Evolutionary conservation across 2,888 invertebrate species (phyloP).

Genomic region (Nemotelus nigrinus): DNA sequence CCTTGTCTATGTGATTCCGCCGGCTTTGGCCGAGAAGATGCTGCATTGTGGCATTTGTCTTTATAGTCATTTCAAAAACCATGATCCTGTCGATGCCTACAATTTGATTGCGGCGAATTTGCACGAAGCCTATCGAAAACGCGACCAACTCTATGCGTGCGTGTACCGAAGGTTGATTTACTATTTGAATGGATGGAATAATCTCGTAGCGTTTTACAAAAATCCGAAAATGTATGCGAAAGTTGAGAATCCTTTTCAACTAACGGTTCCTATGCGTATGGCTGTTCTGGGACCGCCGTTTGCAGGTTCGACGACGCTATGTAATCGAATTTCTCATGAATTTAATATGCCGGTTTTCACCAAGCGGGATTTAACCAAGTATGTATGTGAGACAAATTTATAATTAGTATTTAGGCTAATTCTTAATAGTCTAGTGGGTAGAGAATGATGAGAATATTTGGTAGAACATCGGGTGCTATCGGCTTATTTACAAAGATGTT

Average conservation of each 20-base stretch:
- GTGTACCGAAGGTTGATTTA: slow-evolving; percentile 71
- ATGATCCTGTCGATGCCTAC: slow-evolving; percentile 73
- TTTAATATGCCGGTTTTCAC: slow-evolving; percentile 69
- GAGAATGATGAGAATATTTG: too few species aligned
- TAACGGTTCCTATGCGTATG: slow-evolving; percentile 68
- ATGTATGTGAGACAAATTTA: not conserved
- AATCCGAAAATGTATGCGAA: slow-evolving; percentile 70
- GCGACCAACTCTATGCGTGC: slow-evolving; percentile 67
- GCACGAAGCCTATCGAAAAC: slow-evolving; percentile 40
- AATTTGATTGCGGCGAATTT: slow-evolving; percentile 55
- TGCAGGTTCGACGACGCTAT: slow-evolving; percentile 70
- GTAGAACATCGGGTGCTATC: too few species aligned
- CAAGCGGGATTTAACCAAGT: slow-evolving; percentile 67
- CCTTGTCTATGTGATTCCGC: slow-evolving; percentile 67
- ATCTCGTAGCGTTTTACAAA: slow-evolving; percentile 66
- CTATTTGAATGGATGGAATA: slow-evolving; percentile 67
- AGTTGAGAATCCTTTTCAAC: slow-evolving; percentile 64
- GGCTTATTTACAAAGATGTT: too few species aligned
- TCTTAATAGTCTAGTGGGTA: too few species aligned
- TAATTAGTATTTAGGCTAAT: too few species aligned
- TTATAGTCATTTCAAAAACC: slow-evolving; percentile 71
- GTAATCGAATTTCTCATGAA: slow-evolving; percentile 67
- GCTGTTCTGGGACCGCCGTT: slow-evolving; percentile 72
- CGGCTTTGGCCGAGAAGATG: slow-evolving; percentile 69
- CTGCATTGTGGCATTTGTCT: slow-evolving; percentile 70